Conservation (phyloP, 2,113 vertebrate genomes). For the Triplophysa tibetana region DNA sequence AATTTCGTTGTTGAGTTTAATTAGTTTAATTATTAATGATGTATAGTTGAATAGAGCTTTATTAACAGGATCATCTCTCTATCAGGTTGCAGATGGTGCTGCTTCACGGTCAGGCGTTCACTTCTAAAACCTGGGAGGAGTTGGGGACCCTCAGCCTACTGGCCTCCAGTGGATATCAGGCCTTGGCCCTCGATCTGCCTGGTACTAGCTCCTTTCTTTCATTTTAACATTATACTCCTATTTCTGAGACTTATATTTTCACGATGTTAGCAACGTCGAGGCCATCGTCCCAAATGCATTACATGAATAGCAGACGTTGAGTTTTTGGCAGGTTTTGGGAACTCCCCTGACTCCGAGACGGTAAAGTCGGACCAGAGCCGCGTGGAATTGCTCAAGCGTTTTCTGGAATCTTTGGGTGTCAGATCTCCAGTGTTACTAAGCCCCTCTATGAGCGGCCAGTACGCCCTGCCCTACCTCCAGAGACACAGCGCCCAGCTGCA, state of each 20-base stretch:
- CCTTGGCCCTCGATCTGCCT: conserved; percentile 89
- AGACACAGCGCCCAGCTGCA: conserved; percentile 72
- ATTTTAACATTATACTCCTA: not conserved
- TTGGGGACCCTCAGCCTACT: conserved; percentile 88
- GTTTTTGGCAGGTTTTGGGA: conserved; percentile 83
- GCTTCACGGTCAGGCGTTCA: conserved; percentile 92
- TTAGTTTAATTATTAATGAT: not conserved
- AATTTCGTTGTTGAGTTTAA: no score
- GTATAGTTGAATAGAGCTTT: not conserved
- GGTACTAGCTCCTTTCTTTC: conserved; percentile 72
- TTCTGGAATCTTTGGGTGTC: conserved; percentile 80
- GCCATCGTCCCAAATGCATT: not conserved
- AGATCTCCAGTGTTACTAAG: conserved; percentile 81
- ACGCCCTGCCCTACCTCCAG: conserved; percentile 89
- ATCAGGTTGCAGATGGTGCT: conserved; percentile 84
- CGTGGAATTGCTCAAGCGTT: conserved; percentile 77
- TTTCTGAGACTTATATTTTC: not conserved
- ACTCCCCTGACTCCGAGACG: conserved; percentile 73
- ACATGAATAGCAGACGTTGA: not conserved
- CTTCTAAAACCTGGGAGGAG: conserved; percentile 89
- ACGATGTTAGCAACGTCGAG: not conserved
- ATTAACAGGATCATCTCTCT: not conserved
- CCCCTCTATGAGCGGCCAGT: conserved; percentile 93
- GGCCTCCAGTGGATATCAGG: conserved; percentile 82
- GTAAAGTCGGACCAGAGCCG: conserved; percentile 78